phyloP scores from a whole-genome alignment of 1,140 invertebrate species.

The Apis mellifera region DNA sequence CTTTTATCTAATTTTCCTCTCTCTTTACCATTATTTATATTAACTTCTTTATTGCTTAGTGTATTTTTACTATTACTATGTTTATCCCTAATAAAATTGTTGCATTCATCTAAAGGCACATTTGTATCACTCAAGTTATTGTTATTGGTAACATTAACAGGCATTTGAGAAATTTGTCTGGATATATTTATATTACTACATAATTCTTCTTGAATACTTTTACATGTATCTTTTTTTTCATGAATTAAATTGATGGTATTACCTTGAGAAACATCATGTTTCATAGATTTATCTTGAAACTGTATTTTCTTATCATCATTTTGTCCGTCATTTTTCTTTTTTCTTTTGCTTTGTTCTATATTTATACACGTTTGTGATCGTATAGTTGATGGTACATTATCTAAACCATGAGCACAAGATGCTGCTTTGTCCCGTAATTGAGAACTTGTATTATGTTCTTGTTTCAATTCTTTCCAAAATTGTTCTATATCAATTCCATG shows the following conservation, averaged over 20 bases:
- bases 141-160: constrained; percentile 42
- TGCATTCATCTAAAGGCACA: constrained; percentile 68
- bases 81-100: constrained; percentile 60
- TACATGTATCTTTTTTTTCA: constrained; percentile 38
- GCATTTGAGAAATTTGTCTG: constrained; percentile 26
- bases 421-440: constrained; percentile 85
- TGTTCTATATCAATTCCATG: constrained; percentile 86
- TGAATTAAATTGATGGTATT: constrained; percentile 38
- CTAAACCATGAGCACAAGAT: constrained; percentile 87
- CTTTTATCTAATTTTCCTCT: constrained; percentile 87
- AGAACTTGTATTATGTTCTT: constrained; percentile 80
- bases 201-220: constrained; percentile 10
- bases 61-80: constrained; percentile 51
- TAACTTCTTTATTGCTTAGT: constrained; percentile 21
- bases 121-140: constrained; percentile 65
- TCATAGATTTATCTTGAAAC: constrained; percentile 72
- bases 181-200: constrained; percentile 37
- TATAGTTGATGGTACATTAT: constrained; percentile 81
- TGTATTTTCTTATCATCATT: constrained; percentile 71
- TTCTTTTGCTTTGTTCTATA: constrained; percentile 74
- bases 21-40: constrained; percentile 62
- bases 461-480: constrained; percentile 87
- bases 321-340: constrained; percentile 66
- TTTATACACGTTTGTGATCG: constrained; percentile 87
- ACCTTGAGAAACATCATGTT: constrained; percentile 52